These are phyloP conservation scores for Vanessa cardui DNA, from an alignment of 2,888 invertebrate genomes.

Conservation along the genomic window DNA sequence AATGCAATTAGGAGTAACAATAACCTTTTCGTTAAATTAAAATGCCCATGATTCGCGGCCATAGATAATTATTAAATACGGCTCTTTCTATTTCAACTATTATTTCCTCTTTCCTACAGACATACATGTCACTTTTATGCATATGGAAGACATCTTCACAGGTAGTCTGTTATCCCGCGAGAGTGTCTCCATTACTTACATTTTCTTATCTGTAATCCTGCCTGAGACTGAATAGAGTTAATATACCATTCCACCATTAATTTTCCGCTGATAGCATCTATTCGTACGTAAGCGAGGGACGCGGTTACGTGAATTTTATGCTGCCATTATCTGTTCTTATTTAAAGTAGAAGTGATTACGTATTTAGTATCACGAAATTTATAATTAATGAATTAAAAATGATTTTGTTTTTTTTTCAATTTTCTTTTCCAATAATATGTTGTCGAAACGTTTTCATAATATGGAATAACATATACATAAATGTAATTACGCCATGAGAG, in stretches of 20 bases:
- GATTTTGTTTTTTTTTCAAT: too few relatives aligned
- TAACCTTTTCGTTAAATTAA: too few relatives aligned
- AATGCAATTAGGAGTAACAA: too few relatives aligned
- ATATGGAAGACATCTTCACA: not conserved
- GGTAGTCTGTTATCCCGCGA: slow-evolving; percentile 21
- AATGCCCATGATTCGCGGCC: too few relatives aligned
- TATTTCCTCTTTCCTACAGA: too few relatives aligned
- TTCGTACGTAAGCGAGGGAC: slow-evolving; percentile 22
- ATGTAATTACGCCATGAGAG: too few relatives aligned
- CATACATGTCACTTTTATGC: not conserved
- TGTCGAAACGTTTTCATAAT: too few relatives aligned
- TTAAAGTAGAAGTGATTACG: not conserved
- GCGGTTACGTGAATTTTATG: slow-evolving; percentile 14
- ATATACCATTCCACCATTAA: slow-evolving; percentile 35
- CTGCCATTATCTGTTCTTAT: not conserved
- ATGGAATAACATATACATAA: too few relatives aligned
- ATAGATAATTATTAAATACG: too few relatives aligned
- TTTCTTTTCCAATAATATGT: too few relatives aligned
- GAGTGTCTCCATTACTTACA: slow-evolving; percentile 33
- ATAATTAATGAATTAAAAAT: too few relatives aligned
- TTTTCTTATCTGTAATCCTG: slow-evolving; percentile 33
- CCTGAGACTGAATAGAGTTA: slow-evolving; percentile 28
- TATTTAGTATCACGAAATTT: not conserved
- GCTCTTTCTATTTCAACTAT: too few relatives aligned
- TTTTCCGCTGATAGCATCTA: slow-evolving; percentile 29